Evolutionary conservation across 2,888 invertebrate genomes (phyloP).

Genomic region (Platerodrilus igneus): DNA sequence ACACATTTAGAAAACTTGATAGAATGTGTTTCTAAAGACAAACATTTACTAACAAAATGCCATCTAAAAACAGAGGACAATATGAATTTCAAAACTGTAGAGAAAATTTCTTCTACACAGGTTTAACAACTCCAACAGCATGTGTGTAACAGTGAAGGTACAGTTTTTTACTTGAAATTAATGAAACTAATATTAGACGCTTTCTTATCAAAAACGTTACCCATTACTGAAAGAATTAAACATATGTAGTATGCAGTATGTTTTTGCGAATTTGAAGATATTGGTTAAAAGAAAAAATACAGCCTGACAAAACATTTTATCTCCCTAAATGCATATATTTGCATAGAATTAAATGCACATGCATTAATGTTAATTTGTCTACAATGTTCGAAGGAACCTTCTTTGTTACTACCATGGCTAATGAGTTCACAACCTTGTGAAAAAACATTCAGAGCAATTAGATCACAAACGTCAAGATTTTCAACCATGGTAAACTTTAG

Average conservation of each 20-base stretch:
- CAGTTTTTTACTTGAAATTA: conserved; percentile 1
- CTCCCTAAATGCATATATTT: conserved; percentile 1
- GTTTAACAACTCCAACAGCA: conserved; percentile 2
- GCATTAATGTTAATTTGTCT: conserved; percentile 1
- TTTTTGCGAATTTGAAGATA: not conserved
- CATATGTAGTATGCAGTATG: conserved; percentile 1
- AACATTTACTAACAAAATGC: not conserved
- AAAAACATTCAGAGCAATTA: conserved; percentile 3
- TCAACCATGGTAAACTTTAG: too few species aligned
- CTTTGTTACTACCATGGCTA: not conserved
- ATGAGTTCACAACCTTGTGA: conserved; percentile 1
- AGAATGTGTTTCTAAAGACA: not conserved
- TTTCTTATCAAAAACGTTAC: conserved; percentile 1
- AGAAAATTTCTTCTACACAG: not conserved
- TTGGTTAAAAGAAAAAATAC: conserved; percentile 3
- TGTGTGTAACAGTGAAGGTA: conserved; percentile 1
- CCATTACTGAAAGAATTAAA: conserved; percentile 1
- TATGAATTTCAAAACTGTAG: conserved; percentile 2
- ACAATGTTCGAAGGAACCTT: not conserved
- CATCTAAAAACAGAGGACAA: not conserved
- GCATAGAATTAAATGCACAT: conserved; percentile 4
- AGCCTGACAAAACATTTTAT: conserved; percentile 2
- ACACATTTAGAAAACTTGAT: not conserved
- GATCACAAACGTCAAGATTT: conserved; percentile 2
- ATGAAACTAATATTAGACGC: too few species aligned